These are phyloP conservation scores for Daboia siamensis DNA, from an alignment of 2,113 vertebrate species.

Conservation along the genomic window DNA sequence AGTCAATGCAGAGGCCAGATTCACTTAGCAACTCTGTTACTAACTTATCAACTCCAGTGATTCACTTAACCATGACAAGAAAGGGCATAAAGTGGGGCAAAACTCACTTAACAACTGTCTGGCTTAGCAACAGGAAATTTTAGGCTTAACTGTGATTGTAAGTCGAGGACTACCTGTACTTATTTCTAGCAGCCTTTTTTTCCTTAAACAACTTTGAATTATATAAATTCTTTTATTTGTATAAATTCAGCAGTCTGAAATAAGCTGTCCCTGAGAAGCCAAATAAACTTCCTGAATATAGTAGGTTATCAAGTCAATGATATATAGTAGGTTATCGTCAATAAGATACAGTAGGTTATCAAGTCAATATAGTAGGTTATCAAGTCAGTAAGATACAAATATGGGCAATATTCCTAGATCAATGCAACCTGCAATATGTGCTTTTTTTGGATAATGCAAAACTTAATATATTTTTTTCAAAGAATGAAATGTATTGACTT, in stretches of 20 bases:
- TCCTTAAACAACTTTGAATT: not conserved
- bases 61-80: too few species aligned
- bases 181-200: not conserved
- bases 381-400: not conserved
- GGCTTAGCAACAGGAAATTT: too few species aligned
- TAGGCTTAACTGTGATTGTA: too few species aligned
- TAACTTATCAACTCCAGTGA: too few species aligned
- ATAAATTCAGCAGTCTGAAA: not conserved
- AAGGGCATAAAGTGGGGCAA: too few species aligned
- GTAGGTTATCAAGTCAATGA: constrained; percentile 16
- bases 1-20: too few species aligned
- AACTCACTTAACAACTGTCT: too few species aligned
- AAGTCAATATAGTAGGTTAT: constrained; percentile 1
- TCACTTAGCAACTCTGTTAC: too few species aligned
- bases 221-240: not conserved
- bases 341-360: constrained; percentile 12
- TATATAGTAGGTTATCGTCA: constrained; percentile 12
- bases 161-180: too few species aligned
- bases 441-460: not conserved
- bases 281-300: constrained; percentile 24
- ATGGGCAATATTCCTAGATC: constrained; percentile 21
- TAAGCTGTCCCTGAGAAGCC: constrained; percentile 5
- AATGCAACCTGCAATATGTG: constrained; percentile 6
- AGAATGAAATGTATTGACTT: constrained; percentile 2
- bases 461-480: not conserved